Base-by-base conservation (phyloP, 2,797 vertebrate species). In the Helostoma temminkii region DNA sequence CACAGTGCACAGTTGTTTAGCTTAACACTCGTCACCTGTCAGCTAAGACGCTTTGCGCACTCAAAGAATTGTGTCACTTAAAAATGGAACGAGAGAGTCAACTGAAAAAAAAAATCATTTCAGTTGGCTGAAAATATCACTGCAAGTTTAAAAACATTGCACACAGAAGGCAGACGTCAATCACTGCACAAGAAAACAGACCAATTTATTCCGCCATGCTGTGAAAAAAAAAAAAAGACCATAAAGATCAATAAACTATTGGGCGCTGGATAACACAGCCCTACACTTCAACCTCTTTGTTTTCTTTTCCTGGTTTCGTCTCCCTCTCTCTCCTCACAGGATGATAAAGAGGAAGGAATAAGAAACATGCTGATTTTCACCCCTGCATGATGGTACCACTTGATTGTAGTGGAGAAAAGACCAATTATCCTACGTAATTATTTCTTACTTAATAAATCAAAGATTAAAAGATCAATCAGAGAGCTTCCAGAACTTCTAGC, bases 241-340 rank as follows among this genome's bases (percentile, higher is more conserved):
- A 34, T 4, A 0, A 39, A 14, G 76, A 90, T 90, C 86, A 78
- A 90, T 90, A 88, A 79, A 81, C 55, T 68, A 61, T 55, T 7
- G 68, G 60, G 34, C 9, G 32, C 45, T 67, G 73, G 63, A 80
- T 74, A 83, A 84, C 76, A 70, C 37, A 66, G 34, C 37, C 59
- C 59, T 69, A 48, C 62, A 18, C 78, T 65, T 61, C 56, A 80
- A 37, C 63, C 58, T 34, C 66, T 28, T n/a, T n/a, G n/a, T n/a
- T n/a, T n/a, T n/a, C 69, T 39, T 47, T 54, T 50, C 16, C 43
- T 8, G 32, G 56, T 26, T 55, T 41, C 19, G 22, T 67, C 63
- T 74, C 30, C 49, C 21, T 60, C 47, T 34, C 19, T 18, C 25
- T 57, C 34, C 28, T 26, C 48, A 43, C 12, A 22, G 55, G 19